These are phyloP conservation scores for Tangara arthus DNA, from an alignment of 2,797 vertebrate species.

Conservation along the genomic window DNA sequence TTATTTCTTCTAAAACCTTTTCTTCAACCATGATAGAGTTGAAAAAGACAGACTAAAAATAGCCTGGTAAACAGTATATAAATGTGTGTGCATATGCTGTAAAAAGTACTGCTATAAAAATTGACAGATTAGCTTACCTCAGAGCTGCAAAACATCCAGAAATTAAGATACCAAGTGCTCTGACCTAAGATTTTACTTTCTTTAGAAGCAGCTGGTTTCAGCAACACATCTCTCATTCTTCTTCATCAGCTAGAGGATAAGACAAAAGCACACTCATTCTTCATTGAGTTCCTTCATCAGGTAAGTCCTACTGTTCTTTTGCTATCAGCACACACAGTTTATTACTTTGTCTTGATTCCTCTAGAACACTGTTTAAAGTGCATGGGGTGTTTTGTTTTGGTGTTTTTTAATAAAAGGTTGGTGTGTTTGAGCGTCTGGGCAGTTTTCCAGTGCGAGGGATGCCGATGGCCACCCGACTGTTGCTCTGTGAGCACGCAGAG, in stretches of 20 bases:
- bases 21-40: not conserved
- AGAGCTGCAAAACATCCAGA: not conserved
- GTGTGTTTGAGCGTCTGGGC: slow-evolving; percentile 83
- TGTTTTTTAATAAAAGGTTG: slow-evolving; percentile 77
- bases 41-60: not conserved
- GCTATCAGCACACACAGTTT: not conserved
- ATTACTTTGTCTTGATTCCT: not conserved
- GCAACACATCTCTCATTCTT: slow-evolving; percentile 92
- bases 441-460: slow-evolving; percentile 74
- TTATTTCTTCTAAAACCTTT: not conserved
- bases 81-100: not conserved
- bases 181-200: not conserved
- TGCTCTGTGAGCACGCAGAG: slow-evolving; percentile 93
- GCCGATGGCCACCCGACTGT: slow-evolving; percentile 83
- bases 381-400: not conserved
- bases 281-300: slow-evolving; percentile 93
- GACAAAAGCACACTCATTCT: slow-evolving; percentile 91
- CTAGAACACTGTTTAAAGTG: not conserved
- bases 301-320: slow-evolving; percentile 59
- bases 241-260: slow-evolving; percentile 97
- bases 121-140: not conserved
- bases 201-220: slow-evolving; percentile 88
- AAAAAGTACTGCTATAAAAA: not conserved
- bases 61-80: not conserved
- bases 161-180: not conserved